A percentile compares a stretch with the other conserved stretches of the same genome.
Conservation (phyloP, 2,888 invertebrate genomes). For the Mamestra brassicae region DNA sequence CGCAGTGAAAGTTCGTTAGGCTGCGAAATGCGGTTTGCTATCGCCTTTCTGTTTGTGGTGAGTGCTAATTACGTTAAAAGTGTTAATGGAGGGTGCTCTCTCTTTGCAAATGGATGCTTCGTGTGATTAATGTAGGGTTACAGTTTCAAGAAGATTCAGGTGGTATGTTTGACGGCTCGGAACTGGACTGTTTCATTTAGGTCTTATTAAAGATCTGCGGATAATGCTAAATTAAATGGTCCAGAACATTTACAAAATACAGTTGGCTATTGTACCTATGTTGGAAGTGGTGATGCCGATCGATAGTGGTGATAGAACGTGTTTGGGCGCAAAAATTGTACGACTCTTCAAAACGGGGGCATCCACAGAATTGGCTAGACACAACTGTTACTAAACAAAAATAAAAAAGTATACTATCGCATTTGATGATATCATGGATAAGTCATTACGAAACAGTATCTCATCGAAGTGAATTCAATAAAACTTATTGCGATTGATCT, state of each 20-base stretch:
- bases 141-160: constrained; percentile 58
- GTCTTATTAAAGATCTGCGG: constrained; percentile 43
- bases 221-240: constrained; percentile 21
- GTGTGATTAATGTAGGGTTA: constrained; percentile 63
- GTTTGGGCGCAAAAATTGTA: constrained; percentile 65
- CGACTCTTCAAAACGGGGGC: constrained; percentile 59
- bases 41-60: constrained; percentile 90
- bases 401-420: constrained; percentile 44
- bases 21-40: constrained; percentile 87
- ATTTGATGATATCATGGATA: constrained; percentile 54
- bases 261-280: constrained; percentile 49
- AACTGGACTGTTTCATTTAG: constrained; percentile 51
- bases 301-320: constrained; percentile 56
- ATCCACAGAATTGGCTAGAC: constrained; percentile 57
- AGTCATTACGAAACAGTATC: constrained; percentile 45
- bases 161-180: constrained; percentile 56
- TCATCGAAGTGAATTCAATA: constrained; percentile 18
- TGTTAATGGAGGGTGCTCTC: constrained; percentile 81
- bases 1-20: constrained; percentile 89
- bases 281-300: constrained; percentile 40
- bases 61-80: constrained; percentile 87
- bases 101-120: constrained; percentile 69
- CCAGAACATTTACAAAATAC: constrained; percentile 48
- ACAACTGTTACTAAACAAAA: constrained; percentile 55
- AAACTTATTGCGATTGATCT: neutral